These are phyloP conservation scores for Gonatopus flavifemur DNA, from an alignment of 1,140 invertebrate species.

Conservation along the genomic window DNA sequence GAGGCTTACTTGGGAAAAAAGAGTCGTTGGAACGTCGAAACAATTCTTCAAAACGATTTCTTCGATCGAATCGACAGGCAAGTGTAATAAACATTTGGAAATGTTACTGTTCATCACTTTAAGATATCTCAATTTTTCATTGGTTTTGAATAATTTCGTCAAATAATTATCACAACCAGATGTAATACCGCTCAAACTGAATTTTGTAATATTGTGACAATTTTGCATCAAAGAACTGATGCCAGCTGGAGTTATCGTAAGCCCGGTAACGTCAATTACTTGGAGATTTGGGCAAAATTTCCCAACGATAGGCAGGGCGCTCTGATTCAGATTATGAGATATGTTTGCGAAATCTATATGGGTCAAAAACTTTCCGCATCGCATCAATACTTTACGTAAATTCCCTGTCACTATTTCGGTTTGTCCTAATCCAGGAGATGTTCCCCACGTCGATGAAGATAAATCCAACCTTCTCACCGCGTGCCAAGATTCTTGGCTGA, in stretches of 20 bases:
- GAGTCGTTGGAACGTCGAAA: constrained; percentile 18
- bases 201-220: constrained; percentile 39
- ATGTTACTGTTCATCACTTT: constrained; percentile 29
- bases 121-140: constrained; percentile 37
- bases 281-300: constrained; percentile 48
- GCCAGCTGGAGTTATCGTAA: constrained; percentile 40
- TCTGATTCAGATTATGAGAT: constrained; percentile 28
- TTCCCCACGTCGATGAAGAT: constrained; percentile 29
- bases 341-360: constrained; percentile 31
- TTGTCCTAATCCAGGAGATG: constrained; percentile 3
- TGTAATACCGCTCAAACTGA: constrained; percentile 35
- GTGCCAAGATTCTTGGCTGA: constrained; percentile 44
- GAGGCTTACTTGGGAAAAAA: constrained; percentile 36
- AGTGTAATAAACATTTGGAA: constrained; percentile 30
- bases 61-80: constrained; percentile 39
- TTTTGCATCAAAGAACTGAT: constrained; percentile 35
- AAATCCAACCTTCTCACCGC: constrained; percentile 38
- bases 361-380: constrained; percentile 46
- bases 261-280: constrained; percentile 35
- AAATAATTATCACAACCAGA: constrained; percentile 44
- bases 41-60: constrained; percentile 35
- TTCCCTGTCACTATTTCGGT: constrained; percentile 30
- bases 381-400: constrained; percentile 43
- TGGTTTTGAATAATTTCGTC: constrained; percentile 38
- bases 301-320: constrained; percentile 44